Evolutionary conservation across 2,113 vertebrate genomes (phyloP), one percentile per base, ranked within the genome.

Genomic region (Sturnira hondurensis): DNA sequence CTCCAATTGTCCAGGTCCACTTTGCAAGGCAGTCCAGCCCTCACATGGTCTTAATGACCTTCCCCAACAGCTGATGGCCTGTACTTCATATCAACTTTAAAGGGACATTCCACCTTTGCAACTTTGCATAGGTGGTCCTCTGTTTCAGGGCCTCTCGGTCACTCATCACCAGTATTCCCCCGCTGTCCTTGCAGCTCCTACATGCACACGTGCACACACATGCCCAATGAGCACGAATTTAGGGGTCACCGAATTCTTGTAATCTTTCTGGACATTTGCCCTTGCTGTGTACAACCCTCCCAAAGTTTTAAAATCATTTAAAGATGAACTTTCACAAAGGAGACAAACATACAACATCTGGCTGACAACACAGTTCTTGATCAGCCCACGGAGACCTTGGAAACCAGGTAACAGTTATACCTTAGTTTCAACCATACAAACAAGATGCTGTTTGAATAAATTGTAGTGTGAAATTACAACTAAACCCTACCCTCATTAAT

Each of bases 301-400:
- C 5, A 9, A 89, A 67, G 20, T 61, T 78, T 43, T 52, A 10
- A 71, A 91, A 77, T 26, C 15, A 63, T 94, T 85, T 91, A 61
- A 71, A 86, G 41, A 41, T 86, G 38, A 78, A 78, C n/a, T 33
- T 19, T 28, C 22, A 36, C 47, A 3, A 61, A 78, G 63, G 19
- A 78, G 31, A 33, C 4, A 20, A 33, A 22, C 11, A 73, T 4
- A 85, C 26, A 63, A 70, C 28, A n/a, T 68, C 47, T 52, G 81
- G 19, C 20, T 86, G 31, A 71, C 47, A 77, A 84, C 68, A 77
- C 1, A 41, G 17, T 16, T 68, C 33, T 92, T 77, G 47, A 89
- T 76, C 36, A 77, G 26, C 26, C 50, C n/a, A 36, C 41, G 38
- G 41, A 68, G 76, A 81, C 31, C 19, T 7, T 77, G 24, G 58